Conservation (phyloP, 2,888 invertebrate species). For the Plagiodera versicolora region DNA sequence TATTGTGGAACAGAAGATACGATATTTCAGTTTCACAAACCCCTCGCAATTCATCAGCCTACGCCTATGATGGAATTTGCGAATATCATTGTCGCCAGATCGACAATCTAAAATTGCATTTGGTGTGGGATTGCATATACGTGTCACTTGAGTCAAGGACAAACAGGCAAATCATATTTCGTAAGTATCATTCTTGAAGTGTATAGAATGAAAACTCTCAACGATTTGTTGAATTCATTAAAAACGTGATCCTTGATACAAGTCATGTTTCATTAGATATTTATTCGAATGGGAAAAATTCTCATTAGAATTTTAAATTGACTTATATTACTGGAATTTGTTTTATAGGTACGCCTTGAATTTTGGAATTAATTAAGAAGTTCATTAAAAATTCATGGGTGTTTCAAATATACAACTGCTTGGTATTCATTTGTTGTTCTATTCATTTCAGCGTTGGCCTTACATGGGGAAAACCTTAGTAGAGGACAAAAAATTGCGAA, state of each 20-base stretch:
- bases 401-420: slow-evolving; percentile 8
- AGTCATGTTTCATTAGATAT: slow-evolving; percentile 23
- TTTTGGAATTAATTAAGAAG: slow-evolving; percentile 18
- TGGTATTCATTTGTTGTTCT: slow-evolving; percentile 7
- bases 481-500: neutral
- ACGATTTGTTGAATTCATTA: slow-evolving; percentile 33
- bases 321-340: slow-evolving; percentile 17
- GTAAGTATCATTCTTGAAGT: slow-evolving; percentile 23
- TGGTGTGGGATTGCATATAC: slow-evolving; percentile 29
- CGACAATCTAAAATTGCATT: slow-evolving; percentile 29
- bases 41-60: slow-evolving; percentile 1
- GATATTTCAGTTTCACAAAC: no score
- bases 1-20: no score
- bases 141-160: slow-evolving; percentile 30
- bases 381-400: slow-evolving; percentile 12
- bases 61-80: slow-evolving; percentile 18
- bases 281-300: slow-evolving; percentile 21
- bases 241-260: slow-evolving; percentile 25
- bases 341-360: slow-evolving; percentile 22
- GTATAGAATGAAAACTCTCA: slow-evolving; percentile 18
- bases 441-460: neutral
- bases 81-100: slow-evolving; percentile 23
- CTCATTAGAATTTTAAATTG: slow-evolving; percentile 28
- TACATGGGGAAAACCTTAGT: slow-evolving; percentile 2
- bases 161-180: slow-evolving; percentile 31